A percentile compares a stretch with the other conserved stretches of the same genome.
Evolutionary conservation across 2,797 vertebrate genomes (phyloP).

Genomic region (Rhinoraja longicauda): DNA sequence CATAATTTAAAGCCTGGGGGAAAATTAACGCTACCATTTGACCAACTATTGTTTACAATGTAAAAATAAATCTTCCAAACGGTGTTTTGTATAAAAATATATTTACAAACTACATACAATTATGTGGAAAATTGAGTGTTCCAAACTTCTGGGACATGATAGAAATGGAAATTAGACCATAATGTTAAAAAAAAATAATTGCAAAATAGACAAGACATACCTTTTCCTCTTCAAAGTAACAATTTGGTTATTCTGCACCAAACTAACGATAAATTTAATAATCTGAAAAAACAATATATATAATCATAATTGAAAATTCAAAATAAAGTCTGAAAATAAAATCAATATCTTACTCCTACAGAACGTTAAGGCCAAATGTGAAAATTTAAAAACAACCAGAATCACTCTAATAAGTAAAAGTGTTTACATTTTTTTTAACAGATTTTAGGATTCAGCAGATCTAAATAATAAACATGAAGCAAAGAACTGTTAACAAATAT

Average conservation of each 20-base stretch:
- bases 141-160: background rate
- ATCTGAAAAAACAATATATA: constrained; percentile 62
- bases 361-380: background rate
- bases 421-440: background rate
- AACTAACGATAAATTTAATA: constrained; percentile 88
- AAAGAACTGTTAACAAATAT: background rate
- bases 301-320: background rate
- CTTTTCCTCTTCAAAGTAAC: constrained; percentile 91
- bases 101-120: background rate
- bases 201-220: constrained; percentile 55
- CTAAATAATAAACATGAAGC: background rate
- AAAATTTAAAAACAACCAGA: background rate
- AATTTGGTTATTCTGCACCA: constrained; percentile 89
- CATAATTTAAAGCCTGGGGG: background rate
- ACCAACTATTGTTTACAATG: background rate
- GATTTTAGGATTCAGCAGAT: background rate
- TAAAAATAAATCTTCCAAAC: background rate
- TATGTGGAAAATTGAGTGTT: background rate
- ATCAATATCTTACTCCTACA: background rate
- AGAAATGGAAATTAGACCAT: background rate
- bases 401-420: background rate
- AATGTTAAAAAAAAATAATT: background rate
- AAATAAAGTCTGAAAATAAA: background rate
- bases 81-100: background rate
- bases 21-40: background rate